These are phyloP conservation scores for Leptogaster cylindrica DNA, from an alignment of 2,888 invertebrate genomes.

Conservation along the genomic window DNA sequence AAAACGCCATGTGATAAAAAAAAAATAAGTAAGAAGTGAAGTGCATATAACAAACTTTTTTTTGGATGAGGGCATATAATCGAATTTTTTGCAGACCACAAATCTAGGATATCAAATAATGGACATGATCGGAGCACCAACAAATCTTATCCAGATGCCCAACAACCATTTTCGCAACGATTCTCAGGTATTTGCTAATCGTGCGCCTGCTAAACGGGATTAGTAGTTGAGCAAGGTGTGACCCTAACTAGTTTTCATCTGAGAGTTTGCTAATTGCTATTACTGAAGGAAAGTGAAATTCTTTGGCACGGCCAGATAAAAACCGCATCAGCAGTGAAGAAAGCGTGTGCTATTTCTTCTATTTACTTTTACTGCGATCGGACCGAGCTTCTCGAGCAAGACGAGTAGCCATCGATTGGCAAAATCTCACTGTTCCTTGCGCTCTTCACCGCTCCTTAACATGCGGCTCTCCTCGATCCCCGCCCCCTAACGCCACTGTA, in stretches of 20 bases:
- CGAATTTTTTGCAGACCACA: not conserved
- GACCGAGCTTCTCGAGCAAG: conserved; percentile 6
- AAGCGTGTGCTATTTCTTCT: conserved; percentile 31
- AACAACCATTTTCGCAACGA: conserved; percentile 36
- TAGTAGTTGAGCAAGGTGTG: conserved; percentile 11
- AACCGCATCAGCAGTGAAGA: not conserved
- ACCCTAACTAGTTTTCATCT: conserved; percentile 26
- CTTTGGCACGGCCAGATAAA: not conserved
- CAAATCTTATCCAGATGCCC: conserved; percentile 32
- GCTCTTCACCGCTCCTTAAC: too few relatives aligned
- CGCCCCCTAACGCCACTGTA: too few relatives aligned
- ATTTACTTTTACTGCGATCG: conserved; percentile 30
- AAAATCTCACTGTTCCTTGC: too few relatives aligned
- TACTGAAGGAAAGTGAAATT: conserved; percentile 31
- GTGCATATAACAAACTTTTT: too few relatives aligned
- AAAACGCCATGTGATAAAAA: conserved; percentile 12
- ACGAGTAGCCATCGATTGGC: conserved; percentile 23
- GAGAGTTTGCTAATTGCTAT: conserved; percentile 10
- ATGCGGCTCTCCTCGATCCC: not conserved
- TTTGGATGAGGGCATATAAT: too few relatives aligned
- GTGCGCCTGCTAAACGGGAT: too few relatives aligned
- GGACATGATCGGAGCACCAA: conserved; percentile 35
- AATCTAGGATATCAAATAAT: not conserved
- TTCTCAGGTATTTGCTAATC: conserved; percentile 23
- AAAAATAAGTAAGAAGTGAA: too few relatives aligned